Evolutionary conservation across 2,113 vertebrate genomes (phyloP).

Genomic region (Lampris megalopsis): DNA sequence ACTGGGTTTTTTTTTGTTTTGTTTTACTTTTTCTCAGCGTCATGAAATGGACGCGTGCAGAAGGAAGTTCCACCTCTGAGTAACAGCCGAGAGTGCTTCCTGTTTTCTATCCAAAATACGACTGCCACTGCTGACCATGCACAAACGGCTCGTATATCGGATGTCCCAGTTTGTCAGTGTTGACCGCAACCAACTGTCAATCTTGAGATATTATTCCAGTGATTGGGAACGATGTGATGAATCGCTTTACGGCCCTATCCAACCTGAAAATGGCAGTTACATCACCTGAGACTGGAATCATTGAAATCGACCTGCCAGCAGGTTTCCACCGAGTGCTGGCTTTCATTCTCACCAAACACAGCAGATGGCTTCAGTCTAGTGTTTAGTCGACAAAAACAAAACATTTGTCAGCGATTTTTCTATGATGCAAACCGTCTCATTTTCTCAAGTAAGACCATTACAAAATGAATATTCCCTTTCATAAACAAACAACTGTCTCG

Average conservation of each 20-base stretch:
- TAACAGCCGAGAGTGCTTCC: background rate
- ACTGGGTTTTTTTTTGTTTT: background rate
- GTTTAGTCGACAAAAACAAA: too few relatives aligned
- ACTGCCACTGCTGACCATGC: slow-evolving; percentile 28
- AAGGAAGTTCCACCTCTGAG: slow-evolving; percentile 96
- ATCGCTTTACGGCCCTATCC: background rate
- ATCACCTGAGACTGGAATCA: too few relatives aligned
- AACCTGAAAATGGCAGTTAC: background rate
- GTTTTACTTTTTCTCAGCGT: slow-evolving; percentile 84
- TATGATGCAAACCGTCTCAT: too few relatives aligned
- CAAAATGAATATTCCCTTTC: too few relatives aligned
- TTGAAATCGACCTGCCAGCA: too few relatives aligned
- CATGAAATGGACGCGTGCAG: slow-evolving; percentile 96
- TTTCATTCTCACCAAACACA: too few relatives aligned
- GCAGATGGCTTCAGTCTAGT: too few relatives aligned
- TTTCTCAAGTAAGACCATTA: too few relatives aligned
- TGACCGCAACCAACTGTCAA: background rate
- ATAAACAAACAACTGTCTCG: too few relatives aligned
- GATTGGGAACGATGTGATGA: background rate
- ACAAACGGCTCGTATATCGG: slow-evolving; percentile 19
- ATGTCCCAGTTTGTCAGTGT: background rate
- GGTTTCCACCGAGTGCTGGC: too few relatives aligned
- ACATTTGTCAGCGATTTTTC: too few relatives aligned
- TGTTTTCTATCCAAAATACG: background rate
- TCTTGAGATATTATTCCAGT: background rate